A percentile compares a stretch with the other conserved stretches of the same genome.
phyloP scores from a whole-genome alignment of 2,113 vertebrate species.

The Candoia aspera region DNA sequence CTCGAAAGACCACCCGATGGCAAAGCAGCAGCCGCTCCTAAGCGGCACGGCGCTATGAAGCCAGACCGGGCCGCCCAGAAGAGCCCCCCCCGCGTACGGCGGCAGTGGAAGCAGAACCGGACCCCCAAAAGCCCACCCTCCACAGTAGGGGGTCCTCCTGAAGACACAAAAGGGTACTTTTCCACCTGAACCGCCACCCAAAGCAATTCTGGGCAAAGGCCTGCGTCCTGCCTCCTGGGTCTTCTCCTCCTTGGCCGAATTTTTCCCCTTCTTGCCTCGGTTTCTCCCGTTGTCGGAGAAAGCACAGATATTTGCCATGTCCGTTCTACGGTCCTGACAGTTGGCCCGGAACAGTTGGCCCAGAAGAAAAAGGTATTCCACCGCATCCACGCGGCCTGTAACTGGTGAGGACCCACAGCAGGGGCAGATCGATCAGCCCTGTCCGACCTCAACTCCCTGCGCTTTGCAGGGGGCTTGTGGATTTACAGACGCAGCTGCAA shows the following conservation, averaged over 20 bases:
- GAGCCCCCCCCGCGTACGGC: no score
- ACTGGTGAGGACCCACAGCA: no score
- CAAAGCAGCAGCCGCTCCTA: not conserved
- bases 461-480: no score
- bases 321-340: not conserved
- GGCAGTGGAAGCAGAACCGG: not conserved
- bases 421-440: no score
- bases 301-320: not conserved
- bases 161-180: not conserved
- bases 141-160: no score
- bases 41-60: not conserved
- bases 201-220: no score
- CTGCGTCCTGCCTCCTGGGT: accelerated
- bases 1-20: not conserved
- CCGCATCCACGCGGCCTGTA: no score
- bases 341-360: not conserved
- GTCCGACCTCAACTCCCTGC: no score
- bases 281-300: not conserved
- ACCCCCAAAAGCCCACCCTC: not conserved
- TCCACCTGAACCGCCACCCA: not conserved
- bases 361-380: not conserved
- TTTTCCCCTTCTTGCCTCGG: not conserved
- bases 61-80: no score
- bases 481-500: no score
- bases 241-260: not conserved